Evolutionary conservation across 2,113 vertebrate genomes (phyloP), one percentile per base, ranked within the genome.

Genomic region (Oncorhynchus gorbuscha): DNA sequence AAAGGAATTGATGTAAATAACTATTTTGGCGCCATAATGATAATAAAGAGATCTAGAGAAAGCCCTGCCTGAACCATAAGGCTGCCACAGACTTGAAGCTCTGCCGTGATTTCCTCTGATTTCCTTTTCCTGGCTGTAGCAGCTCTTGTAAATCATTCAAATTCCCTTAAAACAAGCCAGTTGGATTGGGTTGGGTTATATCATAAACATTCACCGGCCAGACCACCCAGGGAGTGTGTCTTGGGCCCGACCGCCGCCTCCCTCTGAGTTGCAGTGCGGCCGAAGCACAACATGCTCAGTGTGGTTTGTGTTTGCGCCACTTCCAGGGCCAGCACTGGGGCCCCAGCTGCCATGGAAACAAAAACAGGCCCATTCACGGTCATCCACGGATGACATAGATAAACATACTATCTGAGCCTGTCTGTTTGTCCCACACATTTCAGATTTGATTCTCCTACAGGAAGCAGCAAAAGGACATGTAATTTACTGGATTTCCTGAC

Each of bases 141-240:
- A 86, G 90, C 82, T 91, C 93, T 90, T 93, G 91, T 94, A 94
- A 94, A 94, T 94, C 92, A 94, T 94, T 94, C 91, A 91, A 90
- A 89, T 92, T 93, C 94, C 87, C 89, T 91, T 92, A 90, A 94
- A 94, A 94, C 92, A 94, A 93, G 93, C 94, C 92, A 93, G 92
- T 93, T 92, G 92, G 94, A 94, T 94, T 93, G 94, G 90, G 89
- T 93, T 87, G 90, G 91, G 91, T 93, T 91, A 92, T 90, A 93
- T 93, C 93, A 94, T 94, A 94, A 94, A 94, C 93, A 94, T 93
- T 92, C 88, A 89, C 88, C 87, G 88, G 89, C 66, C 90, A 81
- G 94, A 94, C 94, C 94, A 94, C 94, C 94, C 93, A 93, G 88
- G 74, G 84, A 90, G 93, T 69, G 81, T n/a, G 73, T 18, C 64